phyloP scores from a whole-genome alignment of 2,888 invertebrate species.

The Rhagonycha fulva region DNA sequence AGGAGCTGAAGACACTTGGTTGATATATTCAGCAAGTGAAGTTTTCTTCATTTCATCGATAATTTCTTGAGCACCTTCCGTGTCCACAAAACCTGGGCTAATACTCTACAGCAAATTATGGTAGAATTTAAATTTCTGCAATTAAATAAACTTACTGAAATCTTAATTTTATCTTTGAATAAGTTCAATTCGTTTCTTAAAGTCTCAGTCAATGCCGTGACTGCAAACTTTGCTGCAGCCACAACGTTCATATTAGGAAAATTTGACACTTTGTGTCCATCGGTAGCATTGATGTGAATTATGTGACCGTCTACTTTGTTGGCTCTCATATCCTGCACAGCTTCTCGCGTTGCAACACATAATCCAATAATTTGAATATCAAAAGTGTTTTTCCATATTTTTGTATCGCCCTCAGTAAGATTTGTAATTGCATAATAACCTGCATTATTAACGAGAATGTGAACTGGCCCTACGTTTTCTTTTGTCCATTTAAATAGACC shows the following conservation, averaged over 20 bases:
- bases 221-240: constrained; percentile 3
- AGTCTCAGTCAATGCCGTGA: constrained; percentile 5
- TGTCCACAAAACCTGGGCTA: not conserved
- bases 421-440: constrained; percentile 16
- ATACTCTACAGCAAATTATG: not conserved
- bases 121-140: not conserved
- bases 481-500: constrained; percentile 26
- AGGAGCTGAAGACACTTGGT: rapidly evolving
- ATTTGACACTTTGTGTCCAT: not conserved
- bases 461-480: constrained; percentile 31
- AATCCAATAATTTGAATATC: constrained; percentile 37
- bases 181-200: not conserved
- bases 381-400: constrained; percentile 35
- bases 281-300: not conserved
- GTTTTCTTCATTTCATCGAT: not conserved
- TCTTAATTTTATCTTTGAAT: not conserved
- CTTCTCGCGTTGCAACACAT: constrained; percentile 33
- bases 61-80: not conserved
- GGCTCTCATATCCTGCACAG: constrained; percentile 33
- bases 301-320: constrained; percentile 27
- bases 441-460: constrained; percentile 34
- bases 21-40: not conserved
- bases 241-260: not conserved
- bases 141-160: not conserved
- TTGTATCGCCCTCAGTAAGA: constrained; percentile 32